Conservation (phyloP, 2,113 vertebrate species). For the Synchiropus splendidus region DNA sequence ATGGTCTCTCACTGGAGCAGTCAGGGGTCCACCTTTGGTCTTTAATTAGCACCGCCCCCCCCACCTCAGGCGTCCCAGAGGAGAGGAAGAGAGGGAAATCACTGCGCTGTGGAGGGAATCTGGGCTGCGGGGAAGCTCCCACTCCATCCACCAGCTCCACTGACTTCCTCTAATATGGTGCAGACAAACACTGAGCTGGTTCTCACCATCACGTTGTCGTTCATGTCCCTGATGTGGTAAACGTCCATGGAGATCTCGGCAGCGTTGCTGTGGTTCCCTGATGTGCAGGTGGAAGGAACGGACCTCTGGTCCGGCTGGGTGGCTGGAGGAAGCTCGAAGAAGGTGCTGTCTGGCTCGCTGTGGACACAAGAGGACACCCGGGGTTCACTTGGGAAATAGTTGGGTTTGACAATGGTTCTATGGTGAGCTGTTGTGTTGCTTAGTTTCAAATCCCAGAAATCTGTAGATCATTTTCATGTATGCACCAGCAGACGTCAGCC, state of each 20-base stretch:
- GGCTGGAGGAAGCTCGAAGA: conserved; percentile 82
- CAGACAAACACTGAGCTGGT: background rate
- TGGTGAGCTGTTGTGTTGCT: no score
- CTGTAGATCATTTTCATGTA: no score
- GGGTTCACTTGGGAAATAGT: no score
- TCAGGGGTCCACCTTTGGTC: conserved; percentile 24
- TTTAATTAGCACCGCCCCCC: conserved; percentile 37
- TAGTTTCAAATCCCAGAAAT: no score
- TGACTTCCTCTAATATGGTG: no score
- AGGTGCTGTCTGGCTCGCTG: conserved; percentile 96
- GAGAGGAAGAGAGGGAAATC: conserved; percentile 54
- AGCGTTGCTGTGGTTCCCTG: conserved; percentile 43
- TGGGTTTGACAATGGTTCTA: no score
- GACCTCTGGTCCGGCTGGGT: conserved; percentile 56
- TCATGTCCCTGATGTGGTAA: conserved; percentile 85
- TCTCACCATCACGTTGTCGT: conserved; percentile 83
- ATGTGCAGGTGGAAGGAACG: conserved; percentile 47
- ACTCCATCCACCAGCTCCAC: no score
- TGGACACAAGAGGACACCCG: conserved; percentile 4
- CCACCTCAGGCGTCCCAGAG: conserved; percentile 26
- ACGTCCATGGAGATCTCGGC: conserved; percentile 78
- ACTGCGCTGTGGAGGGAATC: conserved; percentile 56
- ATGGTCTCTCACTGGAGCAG: conserved; percentile 31
- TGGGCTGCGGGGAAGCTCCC: conserved; percentile 48
- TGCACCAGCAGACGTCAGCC: no score